Evolutionary conservation across 2,797 vertebrate species (phyloP), one percentile per base, ranked within the genome.

Genomic region (Enteromius argenteus): DNA sequence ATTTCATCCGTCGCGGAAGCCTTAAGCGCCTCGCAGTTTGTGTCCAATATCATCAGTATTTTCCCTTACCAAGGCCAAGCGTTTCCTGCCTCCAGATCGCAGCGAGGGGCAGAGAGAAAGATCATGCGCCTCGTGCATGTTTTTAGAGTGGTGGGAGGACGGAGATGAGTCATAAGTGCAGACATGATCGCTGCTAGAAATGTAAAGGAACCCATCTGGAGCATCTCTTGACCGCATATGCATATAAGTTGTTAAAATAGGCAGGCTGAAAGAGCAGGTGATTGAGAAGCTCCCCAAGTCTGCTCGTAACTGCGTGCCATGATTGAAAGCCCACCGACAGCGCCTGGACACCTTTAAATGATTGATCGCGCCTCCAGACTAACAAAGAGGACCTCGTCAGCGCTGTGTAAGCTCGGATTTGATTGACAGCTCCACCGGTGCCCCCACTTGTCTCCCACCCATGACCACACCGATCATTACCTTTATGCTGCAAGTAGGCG

Each of bases 101-200:
- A 10, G 44, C 2, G 46, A 75, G 79, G 78, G 72, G 69, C 79
- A 82, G 81, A 76, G 56, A 81, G 74, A 77, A 66, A 14, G 66
- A 66, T 39, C 87, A 62, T 53, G 80, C 23, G 60, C 58, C 71
- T 69, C 15, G 21, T 80, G 46, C 46, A n/a, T 76, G 73, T 81
- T 58, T 81, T 74, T 53, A 32, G 32, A 84, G 66, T 67, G 79
- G 87, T 84, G 72, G 81, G 81, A 69, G 79, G 80, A 80, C 21
- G 32, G 58, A 39, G 76, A 86, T 89, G 87, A 86, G 74, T 87
- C 87, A 89, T 86, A 81, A 87, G 73, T 67, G 74, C 83, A 87
- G 66, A 87, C 81, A 76, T 23, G 76, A 82, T 79, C 74, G 21
- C 15, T 49, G 84, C 71, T 49, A 77, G 86, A 83, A 75, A 79